Percentiles rank a stretch among this genome's conserved stretches.
Evolutionary conservation across 2,888 invertebrate species (phyloP).

Genomic region (Melipona bicolor): DNA sequence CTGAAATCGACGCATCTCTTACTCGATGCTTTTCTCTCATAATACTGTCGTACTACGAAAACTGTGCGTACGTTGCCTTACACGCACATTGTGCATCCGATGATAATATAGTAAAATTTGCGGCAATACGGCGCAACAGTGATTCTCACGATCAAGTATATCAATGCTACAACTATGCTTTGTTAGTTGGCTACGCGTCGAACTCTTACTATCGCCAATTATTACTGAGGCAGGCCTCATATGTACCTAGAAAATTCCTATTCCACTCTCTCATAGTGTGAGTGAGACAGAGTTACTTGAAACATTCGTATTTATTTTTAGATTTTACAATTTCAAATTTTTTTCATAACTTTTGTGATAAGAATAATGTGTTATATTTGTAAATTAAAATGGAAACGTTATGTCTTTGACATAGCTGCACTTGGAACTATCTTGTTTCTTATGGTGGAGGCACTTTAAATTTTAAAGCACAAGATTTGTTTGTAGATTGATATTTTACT

Average conservation of each 20-base stretch:
- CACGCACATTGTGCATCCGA: neutral
- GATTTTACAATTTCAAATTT: neutral
- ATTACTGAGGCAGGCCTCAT: neutral
- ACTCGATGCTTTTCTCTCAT: neutral
- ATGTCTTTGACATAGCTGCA: neutral
- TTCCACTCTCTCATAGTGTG: neutral
- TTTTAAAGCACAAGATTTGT: neutral
- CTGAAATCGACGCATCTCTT: neutral
- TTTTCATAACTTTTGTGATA: neutral
- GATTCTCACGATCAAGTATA: constrained; percentile 13
- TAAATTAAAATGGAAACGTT: neutral
- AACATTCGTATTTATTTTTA: neutral
- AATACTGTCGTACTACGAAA: neutral
- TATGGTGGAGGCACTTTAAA: too few species aligned
- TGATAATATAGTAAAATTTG: constrained; percentile 11
- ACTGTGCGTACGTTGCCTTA: neutral
- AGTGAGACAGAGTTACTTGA: neutral
- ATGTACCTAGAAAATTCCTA: neutral
- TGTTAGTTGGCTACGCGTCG: neutral
- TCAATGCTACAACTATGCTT: neutral
- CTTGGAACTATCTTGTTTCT: neutral
- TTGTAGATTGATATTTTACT: neutral
- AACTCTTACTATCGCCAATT: neutral
- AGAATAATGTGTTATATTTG: neutral
- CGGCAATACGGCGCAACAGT: neutral